Evolutionary conservation across 2,888 invertebrate species (phyloP), one percentile per base, ranked within the genome.

Genomic region (Calameuta pallipes): DNA sequence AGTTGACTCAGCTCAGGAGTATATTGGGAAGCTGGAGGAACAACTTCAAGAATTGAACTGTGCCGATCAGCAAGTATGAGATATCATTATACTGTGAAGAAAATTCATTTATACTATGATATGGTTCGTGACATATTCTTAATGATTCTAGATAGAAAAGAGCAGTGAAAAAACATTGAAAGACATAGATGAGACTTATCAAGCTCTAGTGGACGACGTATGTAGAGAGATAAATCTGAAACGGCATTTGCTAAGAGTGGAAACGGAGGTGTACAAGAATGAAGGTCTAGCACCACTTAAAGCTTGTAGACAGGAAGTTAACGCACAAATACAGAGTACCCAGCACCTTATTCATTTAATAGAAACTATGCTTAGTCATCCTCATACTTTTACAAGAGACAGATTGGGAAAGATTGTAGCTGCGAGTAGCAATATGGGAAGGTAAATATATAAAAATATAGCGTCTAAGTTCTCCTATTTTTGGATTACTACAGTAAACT

Each of bases 261-360:
- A 87, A 76, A 81, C 85, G 4, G 82, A 86, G 33, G 83, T 87
- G 56, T 82, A 85, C 77, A 86, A 86, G 80, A 80, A 87, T 76
- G 90, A 92, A 78, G 91, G 91, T 76, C 82, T 92, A 36, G 85
- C 85, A 15, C 92, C 92, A 36, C 83, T 93, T 77, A 87, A 86
- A 82, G 92, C 91, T 79, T 92, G 92, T 75, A 84, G 87, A 81
- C 89, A 87, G 76, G 88, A 89, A 77, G 85, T 92, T 13, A 91
- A 93, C 69, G 84, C 83, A 31, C 89, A 89, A 34, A 92, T 91
- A 77, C 81, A 74, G 73, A 85, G 80, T 75, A 84, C 83, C 33
- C 84, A 77, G 23, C 82, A 79, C 34, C 82, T 83, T 4, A 81
- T 83, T 56, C 80, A 75, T 33, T 77, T 80, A 70, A 82, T 81